phyloP scores from a whole-genome alignment of 2,797 vertebrate genomes.

The Arremon brunneinucha region DNA sequence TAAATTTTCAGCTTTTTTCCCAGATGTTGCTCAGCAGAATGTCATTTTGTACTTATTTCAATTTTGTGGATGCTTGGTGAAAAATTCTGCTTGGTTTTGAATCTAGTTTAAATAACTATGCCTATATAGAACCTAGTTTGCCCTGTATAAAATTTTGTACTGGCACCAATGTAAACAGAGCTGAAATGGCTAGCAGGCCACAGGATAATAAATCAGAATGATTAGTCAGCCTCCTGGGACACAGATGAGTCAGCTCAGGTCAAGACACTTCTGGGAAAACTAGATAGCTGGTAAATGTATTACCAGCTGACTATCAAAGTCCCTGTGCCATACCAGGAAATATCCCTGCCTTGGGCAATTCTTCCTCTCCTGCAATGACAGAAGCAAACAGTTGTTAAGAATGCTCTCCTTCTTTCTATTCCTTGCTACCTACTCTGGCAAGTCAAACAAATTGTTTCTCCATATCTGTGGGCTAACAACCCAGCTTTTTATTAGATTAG shows the following conservation, averaged over 20 bases:
- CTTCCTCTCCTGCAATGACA: slow-evolving; percentile 22
- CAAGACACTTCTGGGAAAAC: slow-evolving; percentile 62
- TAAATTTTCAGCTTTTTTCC: neutral
- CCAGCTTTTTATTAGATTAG: neutral
- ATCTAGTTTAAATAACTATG: neutral
- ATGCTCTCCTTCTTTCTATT: neutral
- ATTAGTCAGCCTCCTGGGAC: slow-evolving; percentile 20
- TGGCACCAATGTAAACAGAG: slow-evolving; percentile 20
- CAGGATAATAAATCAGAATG: slow-evolving; percentile 34
- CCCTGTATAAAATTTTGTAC: neutral
- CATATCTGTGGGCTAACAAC: neutral
- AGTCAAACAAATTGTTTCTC: neutral
- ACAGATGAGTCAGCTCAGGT: slow-evolving; percentile 39
- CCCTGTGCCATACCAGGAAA: slow-evolving; percentile 37
- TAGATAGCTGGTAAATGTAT: slow-evolving; percentile 57
- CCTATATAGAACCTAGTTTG: neutral
- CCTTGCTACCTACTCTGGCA: slow-evolving; percentile 6
- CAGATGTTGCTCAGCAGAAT: neutral
- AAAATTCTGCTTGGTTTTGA: neutral
- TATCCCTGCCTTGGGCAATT: neutral
- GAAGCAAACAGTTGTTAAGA: neutral
- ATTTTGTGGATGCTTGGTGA: neutral
- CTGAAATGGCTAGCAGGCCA: slow-evolving; percentile 12
- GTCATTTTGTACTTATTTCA: neutral
- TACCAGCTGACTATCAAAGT: slow-evolving; percentile 47